A percentile compares a stretch with the other conserved stretches of the same genome.
These are phyloP conservation scores for Lepidurus arcticus DNA, from an alignment of 1,140 invertebrate species.

Conservation along the genomic window DNA sequence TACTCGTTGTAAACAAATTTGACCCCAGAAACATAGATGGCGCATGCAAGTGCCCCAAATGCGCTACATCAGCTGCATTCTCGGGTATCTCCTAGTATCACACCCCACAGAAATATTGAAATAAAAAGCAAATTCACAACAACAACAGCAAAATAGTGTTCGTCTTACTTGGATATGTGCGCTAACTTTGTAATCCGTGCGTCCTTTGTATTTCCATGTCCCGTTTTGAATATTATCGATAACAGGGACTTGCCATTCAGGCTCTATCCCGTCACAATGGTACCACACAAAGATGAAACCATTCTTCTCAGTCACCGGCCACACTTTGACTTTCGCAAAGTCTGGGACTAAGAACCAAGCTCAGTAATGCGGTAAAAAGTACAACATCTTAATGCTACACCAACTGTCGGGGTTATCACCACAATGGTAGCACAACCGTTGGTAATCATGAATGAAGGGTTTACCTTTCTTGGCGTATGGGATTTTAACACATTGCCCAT, in stretches of 20 bases:
- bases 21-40: conserved; percentile 54
- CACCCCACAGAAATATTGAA: neutral
- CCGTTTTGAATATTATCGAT: neutral
- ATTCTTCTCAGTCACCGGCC: conserved; percentile 62
- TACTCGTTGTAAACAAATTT: conserved; percentile 45
- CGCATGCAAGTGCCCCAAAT: conserved; percentile 68
- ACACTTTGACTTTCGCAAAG: conserved; percentile 57
- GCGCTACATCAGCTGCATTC: conserved; percentile 79
- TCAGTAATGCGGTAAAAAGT: neutral
- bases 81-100: conserved; percentile 74
- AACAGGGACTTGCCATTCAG: conserved; percentile 28
- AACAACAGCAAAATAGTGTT: neutral
- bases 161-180: conserved; percentile 28
- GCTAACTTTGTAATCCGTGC: conserved; percentile 32
- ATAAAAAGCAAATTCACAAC: neutral
- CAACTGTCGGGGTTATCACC: too few species aligned
- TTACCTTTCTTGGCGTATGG: conserved; percentile 58
- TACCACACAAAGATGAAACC: conserved; percentile 76
- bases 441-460: conserved; percentile 26
- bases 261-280: conserved; percentile 60
- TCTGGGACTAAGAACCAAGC: conserved; percentile 51
- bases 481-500: conserved; percentile 64
- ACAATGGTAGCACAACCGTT: too few species aligned
- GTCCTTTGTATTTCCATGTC: conserved; percentile 30
- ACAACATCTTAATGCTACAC: conserved; percentile 20